Evolutionary conservation across 1,140 invertebrate genomes (phyloP), one percentile per base, ranked within the genome.

Genomic region (Hyposmocoma kahamanoa): DNA sequence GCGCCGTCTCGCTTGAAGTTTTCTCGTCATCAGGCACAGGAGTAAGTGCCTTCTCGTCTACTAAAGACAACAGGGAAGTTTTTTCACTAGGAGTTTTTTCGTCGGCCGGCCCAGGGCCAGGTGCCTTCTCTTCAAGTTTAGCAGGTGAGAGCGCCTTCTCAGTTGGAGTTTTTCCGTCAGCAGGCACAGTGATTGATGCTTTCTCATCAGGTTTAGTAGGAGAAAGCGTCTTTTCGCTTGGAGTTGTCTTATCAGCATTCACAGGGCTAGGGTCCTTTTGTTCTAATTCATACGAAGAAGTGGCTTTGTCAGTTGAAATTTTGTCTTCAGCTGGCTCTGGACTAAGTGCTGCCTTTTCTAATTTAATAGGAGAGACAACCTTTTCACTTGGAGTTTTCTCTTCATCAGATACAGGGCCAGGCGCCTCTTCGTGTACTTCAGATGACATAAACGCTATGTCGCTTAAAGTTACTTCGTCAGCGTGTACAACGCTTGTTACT

Each of bases 391-490:
- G n/a, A n/a, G n/a, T 9, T 13, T 34, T 34, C 24, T 26, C 24
- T 6, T 26, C 24, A 26, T 6, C 24, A 5, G 5, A 6, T 5
- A 6, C 5, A 26, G 24, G 5, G 5, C 5, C 11, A 26, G 24
- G 24, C 11, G 11, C 11, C 11, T 26, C 11, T 11, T 26, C 24
- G 5, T 26, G 5, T 11, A 11, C 5, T 49, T 56, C 43, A 1
- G 38, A 13, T 22, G 58, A 32, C 10, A 28, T 56, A 18, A 42
- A 22, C 17, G 34, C 32, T 19, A 52, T 58, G 8, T 56, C n/a
- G n/a, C n/a, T n/a, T n/a, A n/a, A n/a, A n/a, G n/a, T n/a, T n/a
- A n/a, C n/a, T n/a, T 21, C 3, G 17, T 21, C 17, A 17, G 24
- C 11, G 2, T 22, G 8, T 19, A 10, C n/a, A 17, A 53, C 43